Conservation (phyloP, 2,888 invertebrate genomes). For the Heliconius cydno region DNA sequence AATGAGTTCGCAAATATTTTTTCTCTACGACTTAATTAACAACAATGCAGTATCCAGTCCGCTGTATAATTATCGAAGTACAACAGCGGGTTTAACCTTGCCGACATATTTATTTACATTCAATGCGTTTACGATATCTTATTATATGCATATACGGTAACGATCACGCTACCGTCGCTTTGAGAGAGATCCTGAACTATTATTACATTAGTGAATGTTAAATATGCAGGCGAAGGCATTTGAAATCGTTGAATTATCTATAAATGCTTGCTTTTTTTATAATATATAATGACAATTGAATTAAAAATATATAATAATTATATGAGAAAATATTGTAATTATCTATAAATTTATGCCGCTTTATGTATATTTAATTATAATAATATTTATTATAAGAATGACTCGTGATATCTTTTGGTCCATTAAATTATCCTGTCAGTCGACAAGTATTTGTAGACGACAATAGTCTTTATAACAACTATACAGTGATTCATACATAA, state of each 20-base stretch:
- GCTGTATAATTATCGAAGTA: constrained; percentile 67
- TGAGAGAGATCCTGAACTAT: constrained; percentile 3
- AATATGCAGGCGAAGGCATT: neutral
- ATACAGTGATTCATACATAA: constrained; percentile 50
- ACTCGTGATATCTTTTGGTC: constrained; percentile 42
- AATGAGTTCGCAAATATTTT: constrained; percentile 45
- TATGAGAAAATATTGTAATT: neutral
- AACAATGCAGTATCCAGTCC: constrained; percentile 54
- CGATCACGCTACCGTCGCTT: constrained; percentile 19
- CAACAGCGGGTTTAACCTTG: constrained; percentile 71
- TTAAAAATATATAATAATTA: neutral
- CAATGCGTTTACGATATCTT: constrained; percentile 44
- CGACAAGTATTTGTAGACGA: constrained; percentile 50
- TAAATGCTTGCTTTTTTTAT: neutral
- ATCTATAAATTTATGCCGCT: neutral
- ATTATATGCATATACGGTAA: constrained; percentile 21
- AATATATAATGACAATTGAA: neutral
- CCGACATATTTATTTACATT: constrained; percentile 63
- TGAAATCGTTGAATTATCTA: neutral
- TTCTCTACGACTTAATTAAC: constrained; percentile 54
- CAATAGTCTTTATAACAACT: constrained; percentile 50
- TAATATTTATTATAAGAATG: constrained; percentile 13
- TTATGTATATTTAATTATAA: constrained; percentile 12
- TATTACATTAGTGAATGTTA: neutral
- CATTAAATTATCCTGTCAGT: constrained; percentile 51